Conservation (phyloP, 2,888 invertebrate species). For the Griposia aprilina region DNA sequence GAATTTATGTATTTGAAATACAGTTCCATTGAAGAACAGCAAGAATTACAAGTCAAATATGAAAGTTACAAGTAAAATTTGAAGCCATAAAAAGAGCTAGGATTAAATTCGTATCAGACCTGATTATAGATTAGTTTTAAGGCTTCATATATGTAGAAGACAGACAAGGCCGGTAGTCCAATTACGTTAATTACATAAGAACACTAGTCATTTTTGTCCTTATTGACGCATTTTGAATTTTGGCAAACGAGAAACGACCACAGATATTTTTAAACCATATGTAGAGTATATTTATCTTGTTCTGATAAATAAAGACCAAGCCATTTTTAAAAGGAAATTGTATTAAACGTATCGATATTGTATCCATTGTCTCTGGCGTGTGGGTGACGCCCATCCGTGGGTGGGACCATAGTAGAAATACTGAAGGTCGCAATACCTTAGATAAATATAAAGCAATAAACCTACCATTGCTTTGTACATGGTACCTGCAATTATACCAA, state of each 20-base stretch:
- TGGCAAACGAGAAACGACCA: background rate
- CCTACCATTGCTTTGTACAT: slow-evolving; percentile 21
- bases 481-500: slow-evolving; percentile 33
- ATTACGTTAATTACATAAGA: background rate
- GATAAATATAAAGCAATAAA: slow-evolving; percentile 54
- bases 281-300: slow-evolving; percentile 10
- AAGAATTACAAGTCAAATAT: background rate
- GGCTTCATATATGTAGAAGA: slow-evolving; percentile 19
- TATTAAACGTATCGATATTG: slow-evolving; percentile 64
- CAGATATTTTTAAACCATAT: slow-evolving; percentile 5
- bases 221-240: background rate
- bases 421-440: slow-evolving; percentile 75
- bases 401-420: slow-evolving; percentile 73
- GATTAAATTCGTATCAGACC: background rate
- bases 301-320: slow-evolving; percentile 29
- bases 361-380: slow-evolving; percentile 73
- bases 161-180: background rate
- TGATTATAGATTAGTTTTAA: slow-evolving; percentile 3
- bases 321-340: slow-evolving; percentile 55
- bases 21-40: slow-evolving; percentile 8
- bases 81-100: background rate
- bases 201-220: too few species aligned
- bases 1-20: slow-evolving; percentile 32
- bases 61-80: too few species aligned
- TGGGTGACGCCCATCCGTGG: slow-evolving; percentile 81